Evolutionary conservation across 2,113 vertebrate genomes (phyloP).

Genomic region (Austrofundulus limnaeus): DNA sequence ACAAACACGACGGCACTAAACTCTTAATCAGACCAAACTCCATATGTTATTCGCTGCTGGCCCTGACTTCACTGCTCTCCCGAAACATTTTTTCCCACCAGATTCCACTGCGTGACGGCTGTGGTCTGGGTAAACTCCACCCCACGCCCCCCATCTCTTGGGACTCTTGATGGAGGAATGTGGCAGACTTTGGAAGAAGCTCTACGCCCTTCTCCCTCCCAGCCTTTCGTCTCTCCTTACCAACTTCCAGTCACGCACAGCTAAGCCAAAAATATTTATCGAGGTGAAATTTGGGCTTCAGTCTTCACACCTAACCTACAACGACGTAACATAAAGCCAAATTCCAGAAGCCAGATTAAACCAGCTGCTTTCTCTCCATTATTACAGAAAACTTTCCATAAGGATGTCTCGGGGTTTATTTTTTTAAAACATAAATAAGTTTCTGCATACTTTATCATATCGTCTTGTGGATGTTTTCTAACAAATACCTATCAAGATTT

Average conservation of each 20-base stretch:
- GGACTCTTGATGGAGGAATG: conserved; percentile 69
- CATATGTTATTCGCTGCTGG: conserved; percentile 32
- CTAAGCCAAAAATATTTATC: conserved; percentile 55
- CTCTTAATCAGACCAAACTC: conserved; percentile 37
- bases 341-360: conserved; percentile 5
- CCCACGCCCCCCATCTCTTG: conserved; percentile 42
- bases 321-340: conserved; percentile 20
- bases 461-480: conserved; percentile 12
- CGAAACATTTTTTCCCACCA: conserved; percentile 69
- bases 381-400: neutral
- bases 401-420: neutral
- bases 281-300: conserved; percentile 40
- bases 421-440: no score
- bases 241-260: conserved; percentile 61
- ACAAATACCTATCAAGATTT: neutral
- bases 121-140: conserved; percentile 61
- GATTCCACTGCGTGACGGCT: conserved; percentile 57
- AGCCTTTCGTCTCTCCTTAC: conserved; percentile 20
- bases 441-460: neutral
- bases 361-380: conserved; percentile 7
- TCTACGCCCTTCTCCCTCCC: conserved; percentile 45
- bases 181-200: conserved; percentile 49
- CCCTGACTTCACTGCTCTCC: conserved; percentile 45
- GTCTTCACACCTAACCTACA: conserved; percentile 30
- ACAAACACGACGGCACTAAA: conserved; percentile 27